Base-by-base conservation (phyloP, 92 coral and sea anemone species). In the Epizoanthus illoricatus region DNA sequence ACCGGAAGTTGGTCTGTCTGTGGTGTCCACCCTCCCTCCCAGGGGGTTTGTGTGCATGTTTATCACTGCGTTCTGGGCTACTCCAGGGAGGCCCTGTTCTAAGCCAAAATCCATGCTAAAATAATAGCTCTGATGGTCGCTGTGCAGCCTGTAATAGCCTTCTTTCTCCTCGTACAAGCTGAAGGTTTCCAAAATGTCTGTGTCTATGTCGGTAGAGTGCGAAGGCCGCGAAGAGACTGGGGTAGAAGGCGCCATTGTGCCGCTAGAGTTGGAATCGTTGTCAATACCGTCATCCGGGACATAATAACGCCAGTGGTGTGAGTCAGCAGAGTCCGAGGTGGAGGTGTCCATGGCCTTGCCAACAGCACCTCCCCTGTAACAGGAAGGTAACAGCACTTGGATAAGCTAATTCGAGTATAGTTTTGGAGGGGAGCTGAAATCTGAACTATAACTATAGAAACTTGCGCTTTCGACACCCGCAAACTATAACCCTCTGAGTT, bases 121-220 rank as follows among this genome's bases (percentile, higher is more conserved):
- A 28, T 88, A 76, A 41, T 68, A 89, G 74, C 87, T 76, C 69
- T 89, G 87, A 7, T 86, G 84, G 12, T 87, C 87, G 8, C 91
- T 83, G 75, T 85, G 76, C 10, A 85, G 56, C 18, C 62, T 65
- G 41, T 79, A 82, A 33, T 83, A 83, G 7, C 92, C 90, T 41
- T 83, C 90, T 24, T 76, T 88, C 17, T 54, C 88, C n/a, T 82
- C 88, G 58, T 81, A 80, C 19, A 74, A 15, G 49, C 85, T 86
- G 74, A 81, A 89, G 0, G 73, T 87, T 33, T 86, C 92, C 36
- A 89, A 78, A n/a, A 89, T 52, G 65, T 89, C 92, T 17, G 92
- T 89, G 24, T 86, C 92, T 63, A 74, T 59, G 81, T 76, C 69
- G 6, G 81, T 76, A 4, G 81, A 60, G 70, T 60, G 20, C 3